A percentile compares a stretch with the other conserved stretches of the same genome.
phyloP scores from a whole-genome alignment of 2,113 vertebrate genomes.

The Boulengeromyrus knoepffleri region DNA sequence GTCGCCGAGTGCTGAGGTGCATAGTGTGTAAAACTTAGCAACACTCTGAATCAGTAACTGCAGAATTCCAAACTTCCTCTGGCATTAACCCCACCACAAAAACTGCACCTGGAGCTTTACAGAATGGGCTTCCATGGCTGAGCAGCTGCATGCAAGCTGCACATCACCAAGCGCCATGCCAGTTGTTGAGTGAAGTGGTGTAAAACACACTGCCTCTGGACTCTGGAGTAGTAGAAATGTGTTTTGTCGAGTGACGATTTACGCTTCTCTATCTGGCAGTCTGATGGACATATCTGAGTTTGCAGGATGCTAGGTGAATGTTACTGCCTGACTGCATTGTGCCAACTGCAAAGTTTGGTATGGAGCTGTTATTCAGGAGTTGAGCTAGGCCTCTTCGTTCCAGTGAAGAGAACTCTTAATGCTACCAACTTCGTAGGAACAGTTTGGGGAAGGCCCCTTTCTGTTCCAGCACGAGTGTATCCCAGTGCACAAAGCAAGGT shows the following conservation, averaged over 20 bases:
- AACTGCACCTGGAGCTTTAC: not conserved
- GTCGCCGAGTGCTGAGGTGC: not conserved
- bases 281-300: not conserved
- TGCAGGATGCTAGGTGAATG: not conserved
- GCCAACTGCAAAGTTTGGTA: not conserved
- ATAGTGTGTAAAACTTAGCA: not conserved
- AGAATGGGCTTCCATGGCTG: not conserved
- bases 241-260: not conserved
- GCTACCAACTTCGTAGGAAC: not conserved
- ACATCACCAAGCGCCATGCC: not conserved
- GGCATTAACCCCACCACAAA: not conserved
- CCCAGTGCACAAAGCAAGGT: not conserved
- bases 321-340: not conserved
- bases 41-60: not conserved
- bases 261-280: not conserved
- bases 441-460: not conserved
- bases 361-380: not conserved
- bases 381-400: not conserved
- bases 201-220: not conserved
- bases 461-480: not conserved
- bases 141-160: not conserved
- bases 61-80: not conserved
- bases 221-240: too few relatives aligned
- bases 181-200: too few relatives aligned
- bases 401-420: not conserved